A percentile compares a stretch with the other conserved stretches of the same genome.
These are phyloP conservation scores for Chondrosia reniformis DNA, from an alignment of 37 sponge, comb jelly and placozoan genomes.

Conservation along the genomic window DNA sequence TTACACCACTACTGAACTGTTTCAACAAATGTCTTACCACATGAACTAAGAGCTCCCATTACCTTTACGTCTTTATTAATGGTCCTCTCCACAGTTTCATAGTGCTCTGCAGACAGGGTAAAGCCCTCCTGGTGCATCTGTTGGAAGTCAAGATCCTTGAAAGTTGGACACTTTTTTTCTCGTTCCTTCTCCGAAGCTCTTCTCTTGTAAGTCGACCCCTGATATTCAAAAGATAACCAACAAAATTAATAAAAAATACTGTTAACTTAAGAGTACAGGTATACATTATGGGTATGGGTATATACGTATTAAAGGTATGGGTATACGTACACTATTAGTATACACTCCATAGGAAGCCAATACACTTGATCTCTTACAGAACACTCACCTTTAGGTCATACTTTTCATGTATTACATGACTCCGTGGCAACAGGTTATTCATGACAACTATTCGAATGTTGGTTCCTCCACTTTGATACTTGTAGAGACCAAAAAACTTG, in stretches of 20 bases:
- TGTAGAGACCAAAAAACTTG: constrained; percentile 96
- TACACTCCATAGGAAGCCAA: too few species aligned
- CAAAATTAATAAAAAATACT: too few species aligned
- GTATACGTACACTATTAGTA: too few species aligned
- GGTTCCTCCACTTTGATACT: constrained; percentile 83
- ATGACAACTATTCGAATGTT: constrained; percentile 95
- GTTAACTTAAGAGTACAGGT: too few species aligned
- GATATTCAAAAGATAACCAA: too few species aligned
- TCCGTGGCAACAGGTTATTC: constrained; percentile 97
- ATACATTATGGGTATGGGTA: too few species aligned
- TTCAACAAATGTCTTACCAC: too few species aligned
- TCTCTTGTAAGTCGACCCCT: constrained; percentile 94
- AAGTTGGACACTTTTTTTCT: constrained; percentile 78
- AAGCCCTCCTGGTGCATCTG: constrained; percentile 61
- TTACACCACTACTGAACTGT: too few species aligned
- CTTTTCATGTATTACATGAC: constrained; percentile 82
- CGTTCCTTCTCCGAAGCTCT: constrained; percentile 64
- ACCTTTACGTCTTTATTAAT: constrained; percentile 66
- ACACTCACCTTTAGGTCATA: constrained; percentile 93
- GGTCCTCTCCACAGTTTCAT: constrained; percentile 54
- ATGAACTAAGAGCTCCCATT: too few species aligned
- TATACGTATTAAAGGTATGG: too few species aligned
- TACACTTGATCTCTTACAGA: too few species aligned
- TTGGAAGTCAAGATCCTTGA: constrained; percentile 89
- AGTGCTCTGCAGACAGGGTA: constrained; percentile 73